Evolutionary conservation across 2,113 vertebrate species (phyloP), one percentile per base, ranked within the genome.

Genomic region (Riparia riparia): DNA sequence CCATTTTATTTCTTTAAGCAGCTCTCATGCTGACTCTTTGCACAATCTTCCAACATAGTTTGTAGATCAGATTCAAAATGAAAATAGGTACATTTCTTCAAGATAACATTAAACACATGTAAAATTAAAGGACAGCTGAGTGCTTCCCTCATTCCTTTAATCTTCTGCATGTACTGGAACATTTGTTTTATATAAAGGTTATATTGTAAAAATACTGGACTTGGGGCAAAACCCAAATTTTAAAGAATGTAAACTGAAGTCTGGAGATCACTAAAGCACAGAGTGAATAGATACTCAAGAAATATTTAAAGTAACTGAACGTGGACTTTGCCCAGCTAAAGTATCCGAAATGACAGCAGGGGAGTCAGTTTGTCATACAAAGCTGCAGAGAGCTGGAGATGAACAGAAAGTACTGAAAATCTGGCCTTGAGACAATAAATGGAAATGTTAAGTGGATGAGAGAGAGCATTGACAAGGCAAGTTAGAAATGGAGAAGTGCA

Each of bases 131-230:
- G 57, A 50, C 73, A 91, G 68, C 10, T 1, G 29, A 91, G 37
- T 84, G 91, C 65, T 41, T 92, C 47, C 42, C 85, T 96, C 41
- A 85, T 96, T 92, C 51, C 91, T 95, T 92, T 93, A 91, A 65
- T 97, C 72, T 95, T 96, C 74, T 83, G 25, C 90, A 72, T 91
- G 64, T 89, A 78, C 92, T 91, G 65, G 47, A 97, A 92, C 86
- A 93, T 96, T 96, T 92, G 70, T 96, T 97, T 97, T 85, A 72
- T 93, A 87, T 96, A 95, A 97, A 96, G 73, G 53, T 96, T 96
- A 70, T 89, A 83, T 95, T 95, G 72, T 58, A 95, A 70, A 94
- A 95, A 82, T 95, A 95, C 89, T 90, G 90, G 72, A 92, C 78
- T 93, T 79, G 81, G 34, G 68, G 63, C n/a, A 57, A 90, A 96